These are phyloP conservation scores for Metellina segmentata DNA, from an alignment of 2,888 invertebrate genomes.

Conservation along the genomic window DNA sequence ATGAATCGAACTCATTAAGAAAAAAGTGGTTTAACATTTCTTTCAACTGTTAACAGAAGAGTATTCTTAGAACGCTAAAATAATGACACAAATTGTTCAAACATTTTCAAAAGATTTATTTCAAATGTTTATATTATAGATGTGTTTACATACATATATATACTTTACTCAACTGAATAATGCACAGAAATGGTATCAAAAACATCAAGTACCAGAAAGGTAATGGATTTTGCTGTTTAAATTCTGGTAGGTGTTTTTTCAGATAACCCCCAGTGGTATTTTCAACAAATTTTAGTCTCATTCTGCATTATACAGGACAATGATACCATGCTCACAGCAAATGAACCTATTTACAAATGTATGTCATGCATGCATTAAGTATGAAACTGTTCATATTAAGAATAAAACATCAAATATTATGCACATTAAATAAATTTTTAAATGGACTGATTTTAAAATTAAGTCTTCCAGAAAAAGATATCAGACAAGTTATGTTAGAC, in stretches of 20 bases:
- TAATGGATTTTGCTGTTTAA: background rate
- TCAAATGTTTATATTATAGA: conserved; percentile 59
- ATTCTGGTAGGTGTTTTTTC: background rate
- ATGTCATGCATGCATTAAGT: background rate
- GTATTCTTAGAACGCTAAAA: background rate
- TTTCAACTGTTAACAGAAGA: too few relatives aligned
- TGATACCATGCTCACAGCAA: conserved; percentile 22
- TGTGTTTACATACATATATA: conserved; percentile 45
- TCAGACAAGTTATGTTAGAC: too few relatives aligned
- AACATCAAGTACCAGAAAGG: conserved; percentile 41
- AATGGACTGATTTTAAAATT: too few relatives aligned
- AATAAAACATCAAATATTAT: background rate
- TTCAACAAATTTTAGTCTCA: conserved; percentile 3
- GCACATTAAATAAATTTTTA: background rate
- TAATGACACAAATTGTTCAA: background rate
- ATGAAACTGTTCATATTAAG: background rate
- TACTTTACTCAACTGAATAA: conserved; percentile 55
- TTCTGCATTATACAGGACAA: conserved; percentile 22
- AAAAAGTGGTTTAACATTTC: too few relatives aligned
- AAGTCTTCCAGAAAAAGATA: too few relatives aligned
- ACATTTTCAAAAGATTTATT: conserved; percentile 67
- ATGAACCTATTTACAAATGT: conserved; percentile 49
- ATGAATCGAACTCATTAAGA: too few relatives aligned
- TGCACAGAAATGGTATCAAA: conserved; percentile 65
- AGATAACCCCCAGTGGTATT: background rate